phyloP scores from a whole-genome alignment of 2,888 invertebrate species.

The Leptogaster cylindrica region DNA sequence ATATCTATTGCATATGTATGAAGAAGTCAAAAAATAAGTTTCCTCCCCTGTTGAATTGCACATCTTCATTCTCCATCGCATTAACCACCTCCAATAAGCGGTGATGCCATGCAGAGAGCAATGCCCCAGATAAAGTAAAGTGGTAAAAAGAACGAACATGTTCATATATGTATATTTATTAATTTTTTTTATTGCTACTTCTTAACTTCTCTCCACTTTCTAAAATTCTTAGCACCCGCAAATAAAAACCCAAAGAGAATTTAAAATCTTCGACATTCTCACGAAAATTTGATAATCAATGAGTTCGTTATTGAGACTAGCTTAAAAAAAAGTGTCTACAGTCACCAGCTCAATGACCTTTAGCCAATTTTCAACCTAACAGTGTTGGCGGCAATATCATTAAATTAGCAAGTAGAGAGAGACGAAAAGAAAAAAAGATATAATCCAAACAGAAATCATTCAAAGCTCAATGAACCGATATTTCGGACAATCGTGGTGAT shows the following conservation, averaged over 20 bases:
- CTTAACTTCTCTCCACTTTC: neutral
- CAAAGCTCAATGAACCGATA: slow-evolving; percentile 27
- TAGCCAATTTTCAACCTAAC: neutral
- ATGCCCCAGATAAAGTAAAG: no score
- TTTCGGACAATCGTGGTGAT: no score
- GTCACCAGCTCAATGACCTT: slow-evolving; percentile 35
- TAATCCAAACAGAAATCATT: slow-evolving; percentile 18
- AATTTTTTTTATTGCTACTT: slow-evolving; percentile 19
- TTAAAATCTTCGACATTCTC: slow-evolving; percentile 1
- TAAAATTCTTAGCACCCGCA: neutral
- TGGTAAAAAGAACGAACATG: no score
- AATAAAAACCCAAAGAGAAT: neutral
- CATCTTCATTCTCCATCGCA: no score
- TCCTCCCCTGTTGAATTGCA: no score
- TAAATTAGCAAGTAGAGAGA: slow-evolving; percentile 30
- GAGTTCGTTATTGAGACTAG: slow-evolving; percentile 24
- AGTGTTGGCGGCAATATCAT: neutral
- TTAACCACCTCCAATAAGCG: no score
- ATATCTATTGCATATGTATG: no score
- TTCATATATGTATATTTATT: no score
- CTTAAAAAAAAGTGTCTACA: slow-evolving; percentile 1
- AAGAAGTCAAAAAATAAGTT: no score
- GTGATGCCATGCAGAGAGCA: no score
- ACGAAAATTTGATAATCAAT: slow-evolving; percentile 33
- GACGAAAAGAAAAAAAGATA: slow-evolving; percentile 6